Evolutionary conservation across 2,888 invertebrate genomes (phyloP).

Genomic region (Eubasilissa splendida): DNA sequence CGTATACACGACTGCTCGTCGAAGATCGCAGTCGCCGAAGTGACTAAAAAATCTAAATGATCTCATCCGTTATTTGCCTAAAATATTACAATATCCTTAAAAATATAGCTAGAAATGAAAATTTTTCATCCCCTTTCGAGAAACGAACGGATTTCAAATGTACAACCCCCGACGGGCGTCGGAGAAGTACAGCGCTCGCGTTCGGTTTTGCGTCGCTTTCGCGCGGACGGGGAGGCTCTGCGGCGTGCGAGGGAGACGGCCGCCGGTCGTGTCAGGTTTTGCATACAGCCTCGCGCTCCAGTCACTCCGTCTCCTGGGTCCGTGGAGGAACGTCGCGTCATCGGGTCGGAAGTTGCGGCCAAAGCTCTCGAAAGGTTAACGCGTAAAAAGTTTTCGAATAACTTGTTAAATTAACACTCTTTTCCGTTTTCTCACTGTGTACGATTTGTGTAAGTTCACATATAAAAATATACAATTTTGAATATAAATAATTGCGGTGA

Average conservation of each 20-base stretch:
- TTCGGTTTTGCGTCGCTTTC: not conserved
- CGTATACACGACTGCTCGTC: not conserved
- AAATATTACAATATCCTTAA: not conserved
- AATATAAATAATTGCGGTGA: too few species aligned
- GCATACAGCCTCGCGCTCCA: not conserved
- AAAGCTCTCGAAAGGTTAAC: not conserved
- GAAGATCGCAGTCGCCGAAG: too few species aligned
- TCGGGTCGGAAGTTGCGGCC: not conserved
- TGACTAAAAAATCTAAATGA: too few species aligned
- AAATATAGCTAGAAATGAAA: not conserved
- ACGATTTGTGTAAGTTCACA: too few species aligned
- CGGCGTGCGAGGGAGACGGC: not conserved
- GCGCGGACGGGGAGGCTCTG: not conserved
- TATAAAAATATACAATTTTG: too few species aligned
- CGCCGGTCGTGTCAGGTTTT: not conserved
- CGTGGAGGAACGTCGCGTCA: not conserved
- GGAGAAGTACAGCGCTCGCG: not conserved
- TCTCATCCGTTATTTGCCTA: not conserved
- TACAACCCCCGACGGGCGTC: too few species aligned
- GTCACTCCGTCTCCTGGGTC: not conserved
- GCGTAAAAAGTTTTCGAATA: conserved; percentile 10
- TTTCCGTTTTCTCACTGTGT: too few species aligned
- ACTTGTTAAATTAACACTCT: too few species aligned
- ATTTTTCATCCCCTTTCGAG: too few species aligned
- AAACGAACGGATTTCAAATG: too few species aligned